These are phyloP conservation scores for Calliphora vicina DNA, from an alignment of 1,140 invertebrate species.

Conservation along the genomic window DNA sequence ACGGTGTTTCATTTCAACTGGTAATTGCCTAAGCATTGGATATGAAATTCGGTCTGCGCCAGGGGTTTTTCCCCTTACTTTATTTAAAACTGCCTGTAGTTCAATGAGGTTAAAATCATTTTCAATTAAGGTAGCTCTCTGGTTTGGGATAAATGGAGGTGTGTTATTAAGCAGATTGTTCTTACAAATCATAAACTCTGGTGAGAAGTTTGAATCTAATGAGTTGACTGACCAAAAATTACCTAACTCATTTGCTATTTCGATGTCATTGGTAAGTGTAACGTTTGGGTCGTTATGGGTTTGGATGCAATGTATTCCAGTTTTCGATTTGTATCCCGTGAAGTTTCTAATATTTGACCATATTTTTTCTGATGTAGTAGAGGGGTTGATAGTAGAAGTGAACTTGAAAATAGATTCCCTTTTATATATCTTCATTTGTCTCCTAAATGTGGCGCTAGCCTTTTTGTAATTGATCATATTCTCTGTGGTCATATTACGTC, in stretches of 20 bases:
- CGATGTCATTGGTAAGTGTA: not conserved
- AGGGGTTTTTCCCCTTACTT: constrained; percentile 20
- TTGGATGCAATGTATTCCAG: not conserved
- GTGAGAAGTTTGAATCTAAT: not conserved
- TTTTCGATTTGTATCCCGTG: not conserved
- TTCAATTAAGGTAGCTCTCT: not conserved
- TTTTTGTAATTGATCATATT: constrained; percentile 23
- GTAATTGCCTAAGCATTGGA: not conserved
- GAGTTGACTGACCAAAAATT: not conserved
- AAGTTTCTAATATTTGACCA: not conserved
- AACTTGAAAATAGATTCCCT: not conserved
- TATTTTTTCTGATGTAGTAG: not conserved
- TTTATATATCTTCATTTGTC: not conserved
- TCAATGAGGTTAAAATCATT: not conserved
- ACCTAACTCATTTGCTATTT: not conserved
- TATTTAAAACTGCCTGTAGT: not conserved
- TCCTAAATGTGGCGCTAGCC: constrained; percentile 4
- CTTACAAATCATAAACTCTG: not conserved
- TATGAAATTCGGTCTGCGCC: not conserved
- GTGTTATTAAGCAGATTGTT: no score
- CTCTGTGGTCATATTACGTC: not conserved
- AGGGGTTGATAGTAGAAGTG: not conserved
- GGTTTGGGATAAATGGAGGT: not conserved
- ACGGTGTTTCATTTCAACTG: not conserved
- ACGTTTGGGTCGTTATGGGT: not conserved